Conservation (phyloP, 2,113 vertebrate species). For the Caranx melampygus region DNA sequence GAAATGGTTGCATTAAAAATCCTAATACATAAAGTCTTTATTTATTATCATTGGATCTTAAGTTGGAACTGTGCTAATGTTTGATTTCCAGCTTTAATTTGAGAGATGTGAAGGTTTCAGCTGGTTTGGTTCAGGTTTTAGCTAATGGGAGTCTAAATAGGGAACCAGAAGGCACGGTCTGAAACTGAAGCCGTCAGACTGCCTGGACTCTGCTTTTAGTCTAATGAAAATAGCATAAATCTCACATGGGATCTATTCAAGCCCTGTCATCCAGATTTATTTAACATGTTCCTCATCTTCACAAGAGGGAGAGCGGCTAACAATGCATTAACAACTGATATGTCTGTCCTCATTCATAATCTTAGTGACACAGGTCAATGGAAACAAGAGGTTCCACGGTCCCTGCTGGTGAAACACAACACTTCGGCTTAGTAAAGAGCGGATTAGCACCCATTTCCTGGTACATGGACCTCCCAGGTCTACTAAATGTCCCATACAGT, state of each 20-base stretch:
- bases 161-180: neutral
- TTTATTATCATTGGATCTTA: too few species aligned
- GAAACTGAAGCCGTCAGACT: neutral
- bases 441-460: constrained; percentile 67
- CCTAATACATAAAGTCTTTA: too few species aligned
- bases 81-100: neutral
- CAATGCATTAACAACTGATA: neutral
- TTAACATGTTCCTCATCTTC: constrained; percentile 17
- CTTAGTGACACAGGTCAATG: neutral
- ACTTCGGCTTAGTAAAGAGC: constrained; percentile 33
- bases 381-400: constrained; percentile 31
- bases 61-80: too few species aligned
- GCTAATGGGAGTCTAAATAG: neutral
- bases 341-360: constrained; percentile 6
- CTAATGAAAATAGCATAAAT: constrained; percentile 16
- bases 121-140: neutral
- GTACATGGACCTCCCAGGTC: constrained; percentile 35
- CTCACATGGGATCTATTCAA: neutral
- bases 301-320: neutral
- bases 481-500: constrained; percentile 50
- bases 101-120: neutral
- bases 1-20: neutral
- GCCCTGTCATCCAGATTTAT: neutral
- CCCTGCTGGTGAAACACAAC: constrained; percentile 41
- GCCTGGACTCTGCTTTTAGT: constrained; percentile 3